Base-by-base conservation (phyloP, 2,888 invertebrate species). In the Torymus auratus region DNA sequence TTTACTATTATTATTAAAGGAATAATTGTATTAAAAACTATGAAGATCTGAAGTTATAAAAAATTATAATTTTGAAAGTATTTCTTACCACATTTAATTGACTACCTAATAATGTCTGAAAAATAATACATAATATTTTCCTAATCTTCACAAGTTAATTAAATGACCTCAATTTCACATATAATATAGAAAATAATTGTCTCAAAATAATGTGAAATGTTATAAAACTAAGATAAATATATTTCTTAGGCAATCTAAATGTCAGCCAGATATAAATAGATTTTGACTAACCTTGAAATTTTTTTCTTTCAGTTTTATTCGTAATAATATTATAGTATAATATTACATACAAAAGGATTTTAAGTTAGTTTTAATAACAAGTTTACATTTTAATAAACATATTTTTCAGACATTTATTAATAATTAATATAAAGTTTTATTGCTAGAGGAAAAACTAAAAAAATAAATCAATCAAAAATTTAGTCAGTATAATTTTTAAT, bases 391-490 rank as follows among this genome's bases (percentile, higher is more conserved):
- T 28, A 28, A 28, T 28, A 7, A 28, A 28, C 28, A 28, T 28
- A 28, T 28, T 28, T 28, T 28, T 28, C 28, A 28, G 28, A 7
- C 28, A 28, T 7, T 65, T 3, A 2, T 56, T 28, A 52, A 53
- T 53, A 53, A 20, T 52, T 14, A 53, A 52, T 15, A 10, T 14
- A 53, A 17, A 14, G 15, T 12, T 1, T 12, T 50, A 69, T 69
- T 56, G 28, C 14, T n/a, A 28, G 10, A 12, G 10, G 17, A 17
- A 55, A 28, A n/a, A 23, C 13, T 55, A 3, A 69, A 58, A 70
- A 58, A 58, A 28, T 67, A 41, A 70, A 70, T n/a, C 12, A 65
- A 56, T 74, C 65, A 74, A 65, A 74, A 50, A 56, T 56, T 50
- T 7, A 74, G 11, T 55, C 15, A 53, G 1, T 52, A 75, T 67